A percentile compares a stretch with the other conserved stretches of the same genome.
Conservation (phyloP, 2,888 invertebrate species). For the Rhingia campestris region DNA sequence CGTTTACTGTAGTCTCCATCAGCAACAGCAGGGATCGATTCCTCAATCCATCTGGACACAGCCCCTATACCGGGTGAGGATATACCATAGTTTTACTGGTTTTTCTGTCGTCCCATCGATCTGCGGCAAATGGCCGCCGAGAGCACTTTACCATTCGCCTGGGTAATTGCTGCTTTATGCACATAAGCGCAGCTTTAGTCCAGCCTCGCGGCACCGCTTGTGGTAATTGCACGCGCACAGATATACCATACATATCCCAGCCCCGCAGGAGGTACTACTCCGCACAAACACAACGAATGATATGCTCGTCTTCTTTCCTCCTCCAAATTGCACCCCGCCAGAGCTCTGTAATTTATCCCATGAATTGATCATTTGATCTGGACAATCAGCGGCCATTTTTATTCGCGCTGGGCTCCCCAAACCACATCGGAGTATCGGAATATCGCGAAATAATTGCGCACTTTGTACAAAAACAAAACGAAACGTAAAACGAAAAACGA, state of each 20-base stretch:
- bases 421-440: constrained; percentile 6
- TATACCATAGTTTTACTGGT: constrained; percentile 13
- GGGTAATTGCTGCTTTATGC: constrained; percentile 68
- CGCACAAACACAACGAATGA: constrained; percentile 3
- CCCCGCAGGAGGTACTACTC: constrained; percentile 35
- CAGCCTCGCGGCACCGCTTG: constrained; percentile 71
- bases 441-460: constrained; percentile 70
- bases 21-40: constrained; percentile 18
- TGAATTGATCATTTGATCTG: constrained; percentile 70
- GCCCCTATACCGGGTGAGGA: neutral
- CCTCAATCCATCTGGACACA: constrained; percentile 56
- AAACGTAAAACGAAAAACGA: constrained; percentile 4
- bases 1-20: constrained; percentile 45
- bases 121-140: constrained; percentile 70
- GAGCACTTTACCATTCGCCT: constrained; percentile 65
- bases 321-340: constrained; percentile 34
- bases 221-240: constrained; percentile 56
- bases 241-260: neutral
- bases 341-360: constrained; percentile 68
- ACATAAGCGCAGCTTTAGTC: constrained; percentile 71
- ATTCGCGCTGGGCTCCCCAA: constrained; percentile 17
- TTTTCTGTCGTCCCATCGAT: constrained; percentile 19
- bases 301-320: constrained; percentile 69
- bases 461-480: constrained; percentile 62
- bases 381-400: constrained; percentile 74